These are phyloP conservation scores for Serilophus lunatus DNA, from an alignment of 2,113 vertebrate genomes.

Conservation along the genomic window DNA sequence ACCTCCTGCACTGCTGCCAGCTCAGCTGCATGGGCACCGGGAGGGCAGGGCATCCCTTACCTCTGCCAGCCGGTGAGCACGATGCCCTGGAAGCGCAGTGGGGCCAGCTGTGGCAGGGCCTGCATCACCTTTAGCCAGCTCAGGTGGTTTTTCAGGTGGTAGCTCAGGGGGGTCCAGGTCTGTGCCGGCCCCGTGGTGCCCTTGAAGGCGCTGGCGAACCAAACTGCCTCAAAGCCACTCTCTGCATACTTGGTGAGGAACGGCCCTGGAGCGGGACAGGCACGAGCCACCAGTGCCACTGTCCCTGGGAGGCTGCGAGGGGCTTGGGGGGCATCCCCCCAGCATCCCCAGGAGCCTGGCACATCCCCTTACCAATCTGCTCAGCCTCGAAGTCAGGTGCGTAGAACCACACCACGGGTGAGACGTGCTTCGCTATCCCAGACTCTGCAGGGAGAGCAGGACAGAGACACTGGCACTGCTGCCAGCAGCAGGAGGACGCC, in stretches of 20 bases:
- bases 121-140: slow-evolving; percentile 74
- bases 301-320: not conserved
- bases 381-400: not conserved
- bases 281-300: not conserved
- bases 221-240: slow-evolving; percentile 68
- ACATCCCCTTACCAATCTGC: slow-evolving; percentile 7
- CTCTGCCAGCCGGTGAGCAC: slow-evolving; percentile 82
- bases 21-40: rapidly evolving
- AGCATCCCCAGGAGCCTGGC: not conserved
- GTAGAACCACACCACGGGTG: slow-evolving; percentile 64
- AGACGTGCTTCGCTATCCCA: not conserved
- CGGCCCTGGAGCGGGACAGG: not conserved
- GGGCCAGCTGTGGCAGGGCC: slow-evolving; percentile 48
- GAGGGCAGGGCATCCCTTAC: slow-evolving; percentile 11
- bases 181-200: slow-evolving; percentile 68
- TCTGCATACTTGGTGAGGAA: slow-evolving; percentile 70
- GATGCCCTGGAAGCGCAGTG: slow-evolving; percentile 66
- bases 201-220: slow-evolving; percentile 83
- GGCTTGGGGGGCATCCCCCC: rapidly evolving
- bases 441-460: slow-evolving; percentile 26
- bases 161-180: slow-evolving; percentile 68
- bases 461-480: rapidly evolving
- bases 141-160: slow-evolving; percentile 77
- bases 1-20: rapidly evolving
- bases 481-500: not conserved